These are phyloP conservation scores for Portunus trituberculatus DNA, from an alignment of 1,140 invertebrate species.

Conservation along the genomic window DNA sequence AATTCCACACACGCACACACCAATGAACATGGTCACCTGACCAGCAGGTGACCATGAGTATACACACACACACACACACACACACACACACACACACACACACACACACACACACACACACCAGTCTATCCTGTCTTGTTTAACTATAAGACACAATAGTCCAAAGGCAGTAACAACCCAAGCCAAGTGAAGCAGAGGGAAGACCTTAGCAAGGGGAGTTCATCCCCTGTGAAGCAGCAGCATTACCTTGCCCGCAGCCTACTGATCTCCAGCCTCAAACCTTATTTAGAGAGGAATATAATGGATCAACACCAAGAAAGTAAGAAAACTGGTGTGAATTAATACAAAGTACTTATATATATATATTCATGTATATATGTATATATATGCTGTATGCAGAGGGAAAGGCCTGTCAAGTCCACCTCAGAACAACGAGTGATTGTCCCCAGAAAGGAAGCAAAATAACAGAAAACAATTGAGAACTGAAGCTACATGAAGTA, in stretches of 20 bases:
- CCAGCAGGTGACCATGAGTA: too few species aligned
- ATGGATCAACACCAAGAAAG: conserved; percentile 58
- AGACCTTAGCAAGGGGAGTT: conserved; percentile 36
- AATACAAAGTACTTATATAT: background rate
- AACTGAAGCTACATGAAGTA: conserved; percentile 38
- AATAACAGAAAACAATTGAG: conserved; percentile 43
- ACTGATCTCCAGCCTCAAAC: conserved; percentile 53
- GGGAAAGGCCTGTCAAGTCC: conserved; percentile 70
- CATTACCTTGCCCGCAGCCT: conserved; percentile 52
- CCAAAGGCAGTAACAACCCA: background rate
- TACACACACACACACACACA: too few species aligned
- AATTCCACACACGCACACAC: too few species aligned
- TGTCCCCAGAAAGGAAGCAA: background rate
- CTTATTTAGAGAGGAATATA: conserved; percentile 55
- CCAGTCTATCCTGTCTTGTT: too few species aligned
- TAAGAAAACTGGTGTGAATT: conserved; percentile 50
- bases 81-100: too few species aligned
- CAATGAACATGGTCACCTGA: too few species aligned
- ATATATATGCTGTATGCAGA: conserved; percentile 51
- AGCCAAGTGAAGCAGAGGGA: background rate
- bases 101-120: too few species aligned
- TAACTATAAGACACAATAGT: too few species aligned
- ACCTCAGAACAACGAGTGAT: background rate
- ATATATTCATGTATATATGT: background rate
- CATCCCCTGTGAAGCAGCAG: background rate